Base-by-base conservation (phyloP, 1,140 invertebrate genomes). In the Delia radicum region DNA sequence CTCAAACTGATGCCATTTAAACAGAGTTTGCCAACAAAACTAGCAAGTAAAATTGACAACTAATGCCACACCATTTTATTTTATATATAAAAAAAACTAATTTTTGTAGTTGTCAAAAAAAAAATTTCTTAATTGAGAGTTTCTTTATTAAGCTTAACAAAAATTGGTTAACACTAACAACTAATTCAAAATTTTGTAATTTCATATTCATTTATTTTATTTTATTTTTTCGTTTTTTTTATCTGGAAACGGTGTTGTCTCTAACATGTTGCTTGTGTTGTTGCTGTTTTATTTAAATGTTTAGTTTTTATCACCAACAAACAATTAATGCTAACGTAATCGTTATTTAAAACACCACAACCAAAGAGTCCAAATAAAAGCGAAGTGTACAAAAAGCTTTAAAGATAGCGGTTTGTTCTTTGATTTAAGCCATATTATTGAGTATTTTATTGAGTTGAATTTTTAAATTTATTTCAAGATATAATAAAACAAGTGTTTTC, bases 401-500 rank as follows among this genome's bases (percentile, higher is more conserved):
- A 21, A 55, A 18, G 48, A 55, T 21, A 55, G 37, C 48, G 48
- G 48, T 55, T n/a, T 18, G 24, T 18, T 55, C n/a, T 21, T 55
- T 55, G 48, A 55, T 55, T 55, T 55, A 21, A 8, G 21, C 48
- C 21, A 55, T 55, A 21, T 55, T 55, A 55, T 55, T 55, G 48
- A 55, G n/a, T 55, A 10, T 21, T 55, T 21, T 21, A 55, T 55
- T 55, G 48, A 55, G 4, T 55, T 1, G 48, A 21, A 8, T 21
- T 55, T 55, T 55, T 21, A 55, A 55, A 55, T 18, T 55, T 55
- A 55, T 55, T 18, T 55, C n/a, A 55, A 21, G 48, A 10, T 10
- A 21, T 55, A 55, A 55, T 55, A 55, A 55, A 55, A 55, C 48
- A 55, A 55, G 48, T 55, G n/a, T 55, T 55, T 55, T 55, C 46